Conservation (phyloP, 2,797 vertebrate genomes). For the Amniataba percoides region DNA sequence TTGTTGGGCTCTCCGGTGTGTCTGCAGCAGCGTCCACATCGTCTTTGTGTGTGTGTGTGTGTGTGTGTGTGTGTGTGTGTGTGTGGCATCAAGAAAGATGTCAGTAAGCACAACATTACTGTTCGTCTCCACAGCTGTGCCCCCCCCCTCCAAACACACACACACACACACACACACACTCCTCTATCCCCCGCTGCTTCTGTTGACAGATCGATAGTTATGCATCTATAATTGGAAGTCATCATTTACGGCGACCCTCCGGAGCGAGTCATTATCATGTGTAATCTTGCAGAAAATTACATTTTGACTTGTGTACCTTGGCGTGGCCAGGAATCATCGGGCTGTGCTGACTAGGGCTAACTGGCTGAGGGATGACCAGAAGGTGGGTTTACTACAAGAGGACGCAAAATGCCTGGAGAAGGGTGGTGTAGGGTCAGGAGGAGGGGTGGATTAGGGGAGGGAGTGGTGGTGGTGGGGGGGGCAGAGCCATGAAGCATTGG, state of each 20-base stretch:
- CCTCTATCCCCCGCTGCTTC: conserved; percentile 47
- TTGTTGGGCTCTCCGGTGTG: conserved; percentile 35
- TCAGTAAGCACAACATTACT: conserved; percentile 63
- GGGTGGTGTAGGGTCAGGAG: neutral
- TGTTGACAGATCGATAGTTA: conserved; percentile 86
- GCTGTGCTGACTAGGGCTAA: conserved; percentile 68
- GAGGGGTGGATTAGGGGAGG: no score
- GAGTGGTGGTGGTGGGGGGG: no score
- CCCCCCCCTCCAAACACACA: neutral
- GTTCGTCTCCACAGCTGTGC: conserved; percentile 29
- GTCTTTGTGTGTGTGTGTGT: conserved; percentile 24
- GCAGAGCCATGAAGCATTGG: neutral
- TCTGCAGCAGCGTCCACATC: conserved; percentile 38
- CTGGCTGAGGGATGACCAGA: conserved; percentile 51
- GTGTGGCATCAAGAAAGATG: conserved; percentile 30
- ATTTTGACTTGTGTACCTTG: conserved; percentile 83
- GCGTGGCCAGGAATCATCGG: conserved; percentile 74
- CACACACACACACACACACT: no score
- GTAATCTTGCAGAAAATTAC: conserved; percentile 93
- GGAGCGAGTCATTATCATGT: conserved; percentile 89
- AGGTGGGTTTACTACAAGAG: conserved; percentile 44
- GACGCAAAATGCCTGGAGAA: conserved; percentile 17
- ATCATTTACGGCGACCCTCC: conserved; percentile 82
- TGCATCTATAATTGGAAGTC: conserved; percentile 86
- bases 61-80: neutral